Evolutionary conservation across 2,888 invertebrate species (phyloP), one percentile per base, ranked within the genome.

Genomic region (Loripinus fragilis): DNA sequence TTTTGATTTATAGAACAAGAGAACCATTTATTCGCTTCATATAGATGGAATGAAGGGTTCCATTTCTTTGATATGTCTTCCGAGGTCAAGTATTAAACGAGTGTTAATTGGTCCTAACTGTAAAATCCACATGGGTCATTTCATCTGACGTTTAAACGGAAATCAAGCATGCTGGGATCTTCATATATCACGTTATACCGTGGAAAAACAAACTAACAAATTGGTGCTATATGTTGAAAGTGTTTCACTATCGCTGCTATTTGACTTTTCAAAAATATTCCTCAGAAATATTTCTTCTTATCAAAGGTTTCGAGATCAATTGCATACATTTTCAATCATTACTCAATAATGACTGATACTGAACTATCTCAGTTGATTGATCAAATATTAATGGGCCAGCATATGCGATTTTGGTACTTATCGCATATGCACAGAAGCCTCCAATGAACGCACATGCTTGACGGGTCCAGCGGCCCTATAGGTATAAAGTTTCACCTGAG

Each of bases 61-160:
- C 2, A 20, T 33, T 25, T 33, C 60, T 60, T 60, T 60, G 60
- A 60, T 33, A 60, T 33, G 33, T 33, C 33, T 60, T 60, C 60
- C 10, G 15, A 33, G 33, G 33, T 60, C 60, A 60, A 20, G 23
- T 60, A 60, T 60, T 60, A 60, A 60, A 60, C 60, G 33, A 33
- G 30, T 33, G 60, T 60, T 60, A 60, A 60, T 60, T 60, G 60
- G 60, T 20, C 60, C 23, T 60, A 60, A 60, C 60, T 33, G 60
- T 60, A 60, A 60, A 60, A 60, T 17, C 60, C 33, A 20, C 60
- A 60, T 33, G 60, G 60, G 60, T 60, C 60, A 60, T 60, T 60
- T 60, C 60, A 33, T 60, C 33, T 60, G 60, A 60, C 60, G 60
- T 30, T 15, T 30, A 33, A 60, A 60, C 60, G 60, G 60, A 60